Percentiles rank a stretch among this genome's conserved stretches.
phyloP scores from a whole-genome alignment of 2,797 vertebrate species.

The Sebastiscus albofasciatus region DNA sequence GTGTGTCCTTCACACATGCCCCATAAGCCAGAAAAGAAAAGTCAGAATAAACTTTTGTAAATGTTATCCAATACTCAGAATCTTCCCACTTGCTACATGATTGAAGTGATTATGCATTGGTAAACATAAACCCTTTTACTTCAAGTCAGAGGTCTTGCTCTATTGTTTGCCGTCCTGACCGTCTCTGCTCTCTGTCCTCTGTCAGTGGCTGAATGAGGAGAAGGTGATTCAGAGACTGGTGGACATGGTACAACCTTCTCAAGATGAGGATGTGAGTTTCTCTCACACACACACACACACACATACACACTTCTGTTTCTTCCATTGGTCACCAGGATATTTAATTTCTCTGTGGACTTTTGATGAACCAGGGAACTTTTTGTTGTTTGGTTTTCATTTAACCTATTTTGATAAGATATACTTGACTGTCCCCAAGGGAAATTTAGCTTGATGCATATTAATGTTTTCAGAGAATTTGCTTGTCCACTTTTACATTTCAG shows the following conservation, averaged over 20 bases:
- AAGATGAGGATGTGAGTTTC: conserved; percentile 98
- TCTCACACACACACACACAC: too few relatives aligned
- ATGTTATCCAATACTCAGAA: background rate
- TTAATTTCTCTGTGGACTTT: background rate
- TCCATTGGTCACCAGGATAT: background rate
- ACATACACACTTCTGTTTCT: background rate
- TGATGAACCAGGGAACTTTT: background rate
- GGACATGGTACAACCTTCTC: conserved; percentile 95
- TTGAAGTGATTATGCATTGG: background rate
- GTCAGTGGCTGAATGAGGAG: conserved; percentile 97
- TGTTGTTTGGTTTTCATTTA: background rate
- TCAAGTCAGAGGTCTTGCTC: background rate
- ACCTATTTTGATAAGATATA: background rate
- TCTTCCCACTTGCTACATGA: background rate
- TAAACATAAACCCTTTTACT: background rate
- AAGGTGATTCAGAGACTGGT: conserved; percentile 97
- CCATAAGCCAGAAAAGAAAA: background rate
- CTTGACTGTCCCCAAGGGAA: background rate
- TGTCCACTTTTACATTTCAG: background rate
- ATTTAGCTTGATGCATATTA: background rate
- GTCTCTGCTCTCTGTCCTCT: conserved; percentile 15
- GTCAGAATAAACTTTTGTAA: background rate
- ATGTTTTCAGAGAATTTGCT: background rate
- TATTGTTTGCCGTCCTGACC: background rate
- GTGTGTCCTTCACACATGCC: background rate